Evolutionary conservation across 2,888 invertebrate species (phyloP).

Genomic region (Brachynemurus nebulosus): DNA sequence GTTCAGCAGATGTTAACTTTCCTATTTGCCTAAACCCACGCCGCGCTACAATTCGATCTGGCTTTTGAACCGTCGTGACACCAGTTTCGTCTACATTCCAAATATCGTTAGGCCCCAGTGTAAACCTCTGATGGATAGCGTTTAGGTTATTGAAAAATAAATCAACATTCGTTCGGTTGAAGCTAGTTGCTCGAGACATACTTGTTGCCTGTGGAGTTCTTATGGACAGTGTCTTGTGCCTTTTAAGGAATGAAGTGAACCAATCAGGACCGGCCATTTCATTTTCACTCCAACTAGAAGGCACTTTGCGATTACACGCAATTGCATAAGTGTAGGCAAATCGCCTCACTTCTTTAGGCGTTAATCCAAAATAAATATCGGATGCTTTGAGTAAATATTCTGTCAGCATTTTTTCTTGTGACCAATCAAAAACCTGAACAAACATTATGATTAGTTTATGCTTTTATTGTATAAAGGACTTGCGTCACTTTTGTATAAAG

Average conservation of each 20-base stretch:
- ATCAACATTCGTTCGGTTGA: slow-evolving; percentile 21
- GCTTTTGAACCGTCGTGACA: slow-evolving; percentile 18
- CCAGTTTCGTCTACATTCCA: slow-evolving; percentile 19
- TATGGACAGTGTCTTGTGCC: slow-evolving; percentile 20
- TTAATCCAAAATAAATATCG: slow-evolving; percentile 17
- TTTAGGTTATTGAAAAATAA: slow-evolving; percentile 20
- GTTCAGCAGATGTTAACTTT: not conserved
- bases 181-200: slow-evolving; percentile 20
- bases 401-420: slow-evolving; percentile 13
- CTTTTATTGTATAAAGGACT: slow-evolving; percentile 13
- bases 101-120: slow-evolving; percentile 17
- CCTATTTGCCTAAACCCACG: slow-evolving; percentile 13
- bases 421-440: too few relatives aligned
- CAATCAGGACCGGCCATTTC: slow-evolving; percentile 23
- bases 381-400: slow-evolving; percentile 12
- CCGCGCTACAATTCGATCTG: slow-evolving; percentile 18
- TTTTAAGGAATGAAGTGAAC: slow-evolving; percentile 21
- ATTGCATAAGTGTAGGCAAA: slow-evolving; percentile 19
- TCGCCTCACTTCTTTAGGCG: slow-evolving; percentile 16
- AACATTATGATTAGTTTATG: too few relatives aligned
- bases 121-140: slow-evolving; percentile 16
- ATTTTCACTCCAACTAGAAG: slow-evolving; percentile 17
- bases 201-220: slow-evolving; percentile 22
- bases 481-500: slow-evolving; percentile 12
- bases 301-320: slow-evolving; percentile 14